Evolutionary conservation across 1,140 invertebrate genomes (phyloP), one percentile per base, ranked within the genome.

Genomic region (Euura lappo): DNA sequence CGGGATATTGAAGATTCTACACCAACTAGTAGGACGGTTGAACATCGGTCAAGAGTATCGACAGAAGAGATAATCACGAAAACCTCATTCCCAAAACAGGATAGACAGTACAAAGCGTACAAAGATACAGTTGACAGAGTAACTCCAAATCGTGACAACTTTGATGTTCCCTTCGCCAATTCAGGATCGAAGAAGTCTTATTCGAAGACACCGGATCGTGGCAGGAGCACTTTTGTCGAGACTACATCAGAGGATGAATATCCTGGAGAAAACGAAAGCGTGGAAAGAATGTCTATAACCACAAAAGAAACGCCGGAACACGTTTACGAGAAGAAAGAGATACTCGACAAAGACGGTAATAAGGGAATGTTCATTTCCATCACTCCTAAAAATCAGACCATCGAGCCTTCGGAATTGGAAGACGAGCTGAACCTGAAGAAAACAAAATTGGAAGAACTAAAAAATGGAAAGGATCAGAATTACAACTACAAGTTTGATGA

Each of bases 51-150:
- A 0, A 75, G 76, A 45, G 74, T 83, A 3, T 78, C 80, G 0
- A 83, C 82, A 45, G 78, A 82, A 73, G 76, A 81, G 42, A 81
- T 81, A 2, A 75, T 83, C 42, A 83, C 78, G 0, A 81, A 80
- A 64, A 83, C 77, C 10, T 77, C 74, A 4, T 81, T 60, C 51
- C 51, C 51, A 3, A 60, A 80, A 73, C 80, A 78, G 2, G 69
- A 70, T 44, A 8, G 10, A 7, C 1, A 8, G 7, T 68, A 4
- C 11, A 28, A 28, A 70, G 42, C 45, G 11, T 44, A 4, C 44
- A 4, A 42, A 44, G 44, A 45, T 5, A 68, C 11, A 6, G 44
- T 45, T 70, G 28, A 2, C 3, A 7, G 11, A 70, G 4, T 45
- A 70, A 46, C n/a, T n/a, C n/a, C n/a, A n/a, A n/a, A n/a, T n/a